Evolutionary conservation across 1,140 invertebrate species (phyloP).

Genomic region (Formica selysi): DNA sequence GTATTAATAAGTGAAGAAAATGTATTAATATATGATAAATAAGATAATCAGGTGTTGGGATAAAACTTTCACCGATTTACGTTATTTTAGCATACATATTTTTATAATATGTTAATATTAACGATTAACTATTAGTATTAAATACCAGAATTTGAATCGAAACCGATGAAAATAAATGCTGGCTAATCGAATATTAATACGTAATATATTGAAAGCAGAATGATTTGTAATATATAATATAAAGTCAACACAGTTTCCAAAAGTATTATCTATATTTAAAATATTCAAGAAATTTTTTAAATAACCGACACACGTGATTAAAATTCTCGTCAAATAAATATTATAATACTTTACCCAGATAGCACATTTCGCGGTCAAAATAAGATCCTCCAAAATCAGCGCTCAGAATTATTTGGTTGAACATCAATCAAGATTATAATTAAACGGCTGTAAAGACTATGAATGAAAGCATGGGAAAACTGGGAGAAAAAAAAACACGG

Average conservation of each 20-base stretch:
- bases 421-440: not conserved
- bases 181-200: not conserved
- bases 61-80: not conserved
- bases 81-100: not conserved
- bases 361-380: not conserved
- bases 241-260: not conserved
- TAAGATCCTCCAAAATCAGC: not conserved
- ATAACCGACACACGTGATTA: not conserved
- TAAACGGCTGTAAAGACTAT: not conserved
- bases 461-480: not conserved
- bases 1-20: not conserved
- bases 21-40: not conserved
- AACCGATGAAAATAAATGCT: not conserved
- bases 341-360: not conserved
- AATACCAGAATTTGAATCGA: slow-evolving; percentile 19
- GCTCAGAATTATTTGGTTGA: not conserved
- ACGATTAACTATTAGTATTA: not conserved
- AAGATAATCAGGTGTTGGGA: not conserved
- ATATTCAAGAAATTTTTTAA: not conserved
- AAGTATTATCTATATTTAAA: not conserved
- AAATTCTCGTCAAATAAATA: not conserved
- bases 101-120: slow-evolving; percentile 7
- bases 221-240: not conserved
- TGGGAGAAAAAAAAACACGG: not conserved
- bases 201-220: not conserved